A percentile compares a stretch with the other conserved stretches of the same genome.
These are phyloP conservation scores for Eufriesea mexicana DNA, from an alignment of 1,140 invertebrate species.

Conservation along the genomic window DNA sequence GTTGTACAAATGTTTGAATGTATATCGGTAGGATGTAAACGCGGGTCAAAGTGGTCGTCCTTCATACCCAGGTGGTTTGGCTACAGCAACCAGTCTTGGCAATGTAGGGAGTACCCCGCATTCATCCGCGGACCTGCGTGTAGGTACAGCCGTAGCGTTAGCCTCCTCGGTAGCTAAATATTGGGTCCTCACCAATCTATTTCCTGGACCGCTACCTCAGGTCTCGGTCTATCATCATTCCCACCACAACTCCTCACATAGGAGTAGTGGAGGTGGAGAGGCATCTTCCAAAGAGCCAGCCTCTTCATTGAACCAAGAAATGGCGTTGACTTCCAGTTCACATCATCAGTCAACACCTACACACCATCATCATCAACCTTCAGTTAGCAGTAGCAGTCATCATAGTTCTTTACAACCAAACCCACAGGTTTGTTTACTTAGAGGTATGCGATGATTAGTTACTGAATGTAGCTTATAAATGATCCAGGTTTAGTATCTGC, in stretches of 20 bases:
- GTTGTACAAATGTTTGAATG: conserved; percentile 82
- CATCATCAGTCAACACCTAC: conserved; percentile 76
- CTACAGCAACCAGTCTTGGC: conserved; percentile 77
- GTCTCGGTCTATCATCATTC: conserved; percentile 81
- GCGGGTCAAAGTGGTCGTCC: conserved; percentile 80
- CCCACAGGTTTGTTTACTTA: conserved; percentile 80
- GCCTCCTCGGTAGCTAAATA: conserved; percentile 83
- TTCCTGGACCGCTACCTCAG: conserved; percentile 82
- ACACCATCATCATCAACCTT: conserved; percentile 78
- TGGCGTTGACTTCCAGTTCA: conserved; percentile 75
- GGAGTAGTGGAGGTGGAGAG: conserved; percentile 69
- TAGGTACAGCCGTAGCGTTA: conserved; percentile 82
- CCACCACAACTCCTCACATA: conserved; percentile 76
- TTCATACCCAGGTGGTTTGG: conserved; percentile 78
- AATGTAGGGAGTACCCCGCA: conserved; percentile 79
- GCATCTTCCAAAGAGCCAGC: conserved; percentile 74
- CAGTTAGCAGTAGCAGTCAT: conserved; percentile 76
- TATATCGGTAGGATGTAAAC: conserved; percentile 82
- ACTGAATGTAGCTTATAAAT: conserved; percentile 45
- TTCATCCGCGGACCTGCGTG: conserved; percentile 80
- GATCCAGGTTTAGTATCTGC: conserved; percentile 38
- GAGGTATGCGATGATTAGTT: conserved; percentile 65
- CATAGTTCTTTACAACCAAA: conserved; percentile 77
- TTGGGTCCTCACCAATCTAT: conserved; percentile 83
- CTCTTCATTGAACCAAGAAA: conserved; percentile 76